Conservation (phyloP, 2,888 invertebrate species). For the Leptopterna dolabrata region DNA sequence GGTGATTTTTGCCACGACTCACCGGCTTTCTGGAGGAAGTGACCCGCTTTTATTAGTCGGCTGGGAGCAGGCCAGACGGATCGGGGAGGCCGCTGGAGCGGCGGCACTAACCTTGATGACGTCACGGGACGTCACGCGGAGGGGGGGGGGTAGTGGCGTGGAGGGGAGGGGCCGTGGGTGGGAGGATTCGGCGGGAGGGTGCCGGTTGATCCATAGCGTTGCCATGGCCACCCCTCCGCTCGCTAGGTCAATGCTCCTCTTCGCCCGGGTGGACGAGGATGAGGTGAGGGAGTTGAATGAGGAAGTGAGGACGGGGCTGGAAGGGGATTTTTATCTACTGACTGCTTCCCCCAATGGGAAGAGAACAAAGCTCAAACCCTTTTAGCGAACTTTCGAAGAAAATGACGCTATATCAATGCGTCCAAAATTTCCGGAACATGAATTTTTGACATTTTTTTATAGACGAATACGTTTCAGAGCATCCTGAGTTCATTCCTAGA, state of each 20-base stretch:
- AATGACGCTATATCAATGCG: no score
- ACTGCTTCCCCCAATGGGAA: no score
- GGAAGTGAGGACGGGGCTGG: not conserved
- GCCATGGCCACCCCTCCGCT: not conserved
- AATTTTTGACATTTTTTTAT: no score
- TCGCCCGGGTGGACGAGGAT: not conserved
- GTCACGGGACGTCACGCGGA: not conserved
- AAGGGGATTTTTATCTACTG: not conserved
- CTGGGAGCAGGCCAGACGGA: not conserved
- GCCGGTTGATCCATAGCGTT: conserved; percentile 23
- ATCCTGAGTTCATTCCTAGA: no score
- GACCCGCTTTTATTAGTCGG: not conserved
- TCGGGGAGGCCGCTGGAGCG: not conserved
- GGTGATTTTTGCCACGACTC: no score
- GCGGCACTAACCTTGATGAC: conserved; percentile 4
- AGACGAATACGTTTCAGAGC: no score
- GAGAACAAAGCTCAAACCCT: no score
- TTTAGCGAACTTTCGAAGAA: no score
- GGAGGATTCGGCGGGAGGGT: not conserved
- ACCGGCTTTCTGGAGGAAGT: no score
- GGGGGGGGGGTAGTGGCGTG: not conserved
- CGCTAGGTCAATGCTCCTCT: conserved; percentile 16
- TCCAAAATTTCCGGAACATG: no score
- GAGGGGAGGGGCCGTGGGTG: not conserved
- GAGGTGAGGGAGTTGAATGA: not conserved